Evolutionary conservation across 1,140 invertebrate species (phyloP).

Genomic region (Heliothis virescens): DNA sequence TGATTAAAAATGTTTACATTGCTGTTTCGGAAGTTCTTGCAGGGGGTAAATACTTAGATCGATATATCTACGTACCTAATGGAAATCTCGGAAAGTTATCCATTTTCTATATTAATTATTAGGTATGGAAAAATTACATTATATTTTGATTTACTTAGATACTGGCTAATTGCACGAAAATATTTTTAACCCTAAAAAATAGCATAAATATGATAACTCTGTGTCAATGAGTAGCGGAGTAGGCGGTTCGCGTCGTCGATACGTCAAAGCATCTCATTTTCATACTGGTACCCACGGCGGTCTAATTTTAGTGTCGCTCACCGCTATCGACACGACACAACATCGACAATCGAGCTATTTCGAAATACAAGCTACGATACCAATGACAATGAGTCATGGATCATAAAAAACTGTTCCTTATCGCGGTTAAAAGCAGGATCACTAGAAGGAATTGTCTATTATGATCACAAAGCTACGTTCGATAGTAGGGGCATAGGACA

Average conservation of each 20-base stretch:
- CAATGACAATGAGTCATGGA: not conserved
- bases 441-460: not conserved
- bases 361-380: not conserved
- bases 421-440: not conserved
- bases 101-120: too few species aligned
- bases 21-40: not conserved
- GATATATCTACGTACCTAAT: too few species aligned
- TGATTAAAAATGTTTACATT: not conserved
- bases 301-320: slow-evolving; percentile 22
- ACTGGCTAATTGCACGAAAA: not conserved
- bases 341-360: not conserved
- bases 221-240: not conserved
- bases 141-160: too few species aligned
- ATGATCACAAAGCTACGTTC: too few species aligned
- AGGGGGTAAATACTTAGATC: too few species aligned
- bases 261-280: slow-evolving; percentile 9
- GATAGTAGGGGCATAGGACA: too few species aligned
- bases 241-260: not conserved
- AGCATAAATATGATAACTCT: not conserved
- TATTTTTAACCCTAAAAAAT: not conserved
- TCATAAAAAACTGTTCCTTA: not conserved
- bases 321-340: slow-evolving; percentile 7
- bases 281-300: not conserved
- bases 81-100: too few species aligned
- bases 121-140: too few species aligned